These are phyloP conservation scores for Gopherus evgoodei DNA, from an alignment of 2,113 vertebrate genomes.

Conservation along the genomic window DNA sequence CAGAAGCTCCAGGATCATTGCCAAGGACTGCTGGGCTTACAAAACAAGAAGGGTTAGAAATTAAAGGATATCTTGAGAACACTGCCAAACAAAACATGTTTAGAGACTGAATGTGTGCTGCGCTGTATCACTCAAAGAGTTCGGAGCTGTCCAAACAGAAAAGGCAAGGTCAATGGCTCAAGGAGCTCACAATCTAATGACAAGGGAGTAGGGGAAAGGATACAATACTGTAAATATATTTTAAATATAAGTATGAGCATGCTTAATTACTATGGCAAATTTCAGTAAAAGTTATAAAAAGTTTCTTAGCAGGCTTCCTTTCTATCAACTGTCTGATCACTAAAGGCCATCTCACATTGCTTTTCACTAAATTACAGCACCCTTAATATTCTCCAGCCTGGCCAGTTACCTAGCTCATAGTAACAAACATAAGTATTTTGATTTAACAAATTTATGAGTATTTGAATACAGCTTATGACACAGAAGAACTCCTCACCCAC, in stretches of 20 bases:
- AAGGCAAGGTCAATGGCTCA: background rate
- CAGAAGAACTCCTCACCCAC: rapidly evolving
- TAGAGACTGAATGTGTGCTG: background rate
- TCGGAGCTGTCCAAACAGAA: background rate
- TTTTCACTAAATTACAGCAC: background rate
- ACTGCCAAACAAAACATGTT: background rate
- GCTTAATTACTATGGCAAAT: background rate
- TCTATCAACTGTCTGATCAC: background rate
- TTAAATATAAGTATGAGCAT: background rate
- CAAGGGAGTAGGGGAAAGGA: background rate
- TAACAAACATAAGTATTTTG: background rate
- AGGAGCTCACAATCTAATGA: background rate
- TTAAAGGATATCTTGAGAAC: background rate
- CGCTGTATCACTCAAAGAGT: background rate
- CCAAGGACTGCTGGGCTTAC: background rate
- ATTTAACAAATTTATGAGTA: slow-evolving; percentile 1
- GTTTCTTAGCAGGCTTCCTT: background rate
- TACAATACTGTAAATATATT: background rate
- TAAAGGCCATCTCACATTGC: background rate
- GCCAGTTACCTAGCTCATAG: background rate
- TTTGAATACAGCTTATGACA: background rate
- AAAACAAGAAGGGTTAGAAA: background rate
- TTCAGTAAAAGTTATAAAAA: background rate
- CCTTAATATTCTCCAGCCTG: background rate
- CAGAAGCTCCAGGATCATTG: background rate